Evolutionary conservation across 2,113 vertebrate species (phyloP).

Genomic region (Podarcis cretensis): DNA sequence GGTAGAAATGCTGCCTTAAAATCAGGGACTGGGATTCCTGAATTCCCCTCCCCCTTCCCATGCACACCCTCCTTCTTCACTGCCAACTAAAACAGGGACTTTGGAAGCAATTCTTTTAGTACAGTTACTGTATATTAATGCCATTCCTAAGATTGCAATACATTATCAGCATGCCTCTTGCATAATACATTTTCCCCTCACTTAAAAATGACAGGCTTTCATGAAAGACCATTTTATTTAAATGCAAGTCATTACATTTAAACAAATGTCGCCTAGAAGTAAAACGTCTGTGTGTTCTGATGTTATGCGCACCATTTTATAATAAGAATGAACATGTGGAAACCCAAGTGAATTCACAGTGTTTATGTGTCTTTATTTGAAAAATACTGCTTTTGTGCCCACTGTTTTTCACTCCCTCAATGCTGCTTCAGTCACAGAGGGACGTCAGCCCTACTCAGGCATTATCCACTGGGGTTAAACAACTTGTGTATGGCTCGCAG

Average conservation of each 20-base stretch:
- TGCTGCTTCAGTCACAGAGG: background rate
- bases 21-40: constrained; percentile 60
- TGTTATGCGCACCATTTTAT: background rate
- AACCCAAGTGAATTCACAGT: background rate
- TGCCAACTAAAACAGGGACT: constrained; percentile 63
- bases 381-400: background rate
- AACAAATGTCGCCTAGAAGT: constrained; percentile 60
- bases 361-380: background rate
- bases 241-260: constrained; percentile 61
- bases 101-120: constrained; percentile 67
- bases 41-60: constrained; percentile 37
- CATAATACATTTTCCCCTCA: constrained; percentile 66
- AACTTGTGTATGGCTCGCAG: too few species aligned
- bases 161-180: constrained; percentile 56
- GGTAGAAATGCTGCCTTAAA: constrained; percentile 71
- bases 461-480: too few species aligned
- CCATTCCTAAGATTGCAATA: constrained; percentile 55
- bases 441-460: too few species aligned
- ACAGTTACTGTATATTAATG: constrained; percentile 62
- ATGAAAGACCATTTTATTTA: constrained; percentile 63
- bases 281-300: constrained; percentile 53
- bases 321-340: background rate
- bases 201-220: constrained; percentile 54
- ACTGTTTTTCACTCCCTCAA: background rate
- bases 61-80: constrained; percentile 42